Conservation (phyloP, 2,888 invertebrate species). For the Melanostoma mellinum region DNA sequence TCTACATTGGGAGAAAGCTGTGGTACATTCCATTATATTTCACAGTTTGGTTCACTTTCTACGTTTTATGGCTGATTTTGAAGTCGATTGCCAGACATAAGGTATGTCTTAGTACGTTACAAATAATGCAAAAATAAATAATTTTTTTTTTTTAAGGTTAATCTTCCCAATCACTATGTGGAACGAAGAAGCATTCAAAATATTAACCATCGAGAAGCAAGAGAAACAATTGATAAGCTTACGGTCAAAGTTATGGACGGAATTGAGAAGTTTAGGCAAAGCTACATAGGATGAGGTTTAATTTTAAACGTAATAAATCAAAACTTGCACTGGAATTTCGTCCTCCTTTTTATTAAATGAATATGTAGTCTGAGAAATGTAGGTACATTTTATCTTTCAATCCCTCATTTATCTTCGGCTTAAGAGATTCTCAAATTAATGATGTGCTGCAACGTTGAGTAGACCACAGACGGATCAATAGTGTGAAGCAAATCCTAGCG, state of each 20-base stretch:
- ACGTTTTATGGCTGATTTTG: slow-evolving; percentile 86
- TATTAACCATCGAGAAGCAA: slow-evolving; percentile 74
- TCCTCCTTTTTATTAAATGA: too few relatives aligned
- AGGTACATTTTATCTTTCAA: too few relatives aligned
- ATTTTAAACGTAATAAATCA: too few relatives aligned
- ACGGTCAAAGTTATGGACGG: slow-evolving; percentile 79
- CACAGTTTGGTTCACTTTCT: slow-evolving; percentile 85
- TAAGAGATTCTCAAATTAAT: too few relatives aligned
- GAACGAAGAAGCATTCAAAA: slow-evolving; percentile 77
- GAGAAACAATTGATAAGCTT: slow-evolving; percentile 79
- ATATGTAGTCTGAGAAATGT: too few relatives aligned
- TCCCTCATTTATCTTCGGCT: too few relatives aligned
- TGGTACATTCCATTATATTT: slow-evolving; percentile 89
- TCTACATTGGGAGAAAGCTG: slow-evolving; percentile 87
- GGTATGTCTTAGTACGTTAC: slow-evolving; percentile 78
- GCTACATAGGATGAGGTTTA: slow-evolving; percentile 75
- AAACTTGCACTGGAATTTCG: too few relatives aligned
- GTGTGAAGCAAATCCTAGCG: too few relatives aligned
- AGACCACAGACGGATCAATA: too few relatives aligned
- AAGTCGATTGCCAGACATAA: slow-evolving; percentile 88
- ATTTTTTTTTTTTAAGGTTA: slow-evolving; percentile 76
- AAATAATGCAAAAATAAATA: background rate
- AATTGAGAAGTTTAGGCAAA: slow-evolving; percentile 80
- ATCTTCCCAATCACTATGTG: slow-evolving; percentile 81
- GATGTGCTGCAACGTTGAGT: too few relatives aligned